Percentiles rank a stretch among this genome's conserved stretches.
Conservation (phyloP, 2,888 invertebrate genomes). For the Rhyacophila evoluta region DNA sequence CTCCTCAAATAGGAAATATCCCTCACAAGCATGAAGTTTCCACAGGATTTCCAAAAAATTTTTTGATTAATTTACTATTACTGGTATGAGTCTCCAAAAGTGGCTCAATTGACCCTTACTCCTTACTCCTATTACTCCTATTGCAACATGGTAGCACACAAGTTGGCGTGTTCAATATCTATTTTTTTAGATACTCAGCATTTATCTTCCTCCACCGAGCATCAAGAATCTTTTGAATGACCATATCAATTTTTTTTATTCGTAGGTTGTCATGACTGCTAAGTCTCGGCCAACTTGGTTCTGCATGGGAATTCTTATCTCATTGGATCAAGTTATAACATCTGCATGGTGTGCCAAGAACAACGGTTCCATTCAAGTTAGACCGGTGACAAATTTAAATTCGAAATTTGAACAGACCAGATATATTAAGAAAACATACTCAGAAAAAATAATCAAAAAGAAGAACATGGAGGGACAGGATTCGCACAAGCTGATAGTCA, state of each 20-base stretch:
- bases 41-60: too few relatives aligned
- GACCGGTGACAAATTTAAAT: not conserved
- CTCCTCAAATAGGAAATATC: too few relatives aligned
- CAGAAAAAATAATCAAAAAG: not conserved
- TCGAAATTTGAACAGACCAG: not conserved
- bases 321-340: conserved; percentile 23
- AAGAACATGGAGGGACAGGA: not conserved
- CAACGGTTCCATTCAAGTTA: not conserved
- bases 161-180: too few relatives aligned
- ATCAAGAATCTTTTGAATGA: too few relatives aligned
- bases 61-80: too few relatives aligned
- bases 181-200: too few relatives aligned
- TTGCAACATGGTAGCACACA: too few relatives aligned
- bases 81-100: too few relatives aligned
- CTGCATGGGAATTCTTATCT: conserved; percentile 19
- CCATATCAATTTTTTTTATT: not conserved
- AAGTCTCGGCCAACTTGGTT: not conserved
- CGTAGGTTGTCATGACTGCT: conserved; percentile 13
- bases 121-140: too few relatives aligned
- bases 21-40: too few relatives aligned
- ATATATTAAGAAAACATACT: not conserved
- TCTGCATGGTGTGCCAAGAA: not conserved
- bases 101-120: too few relatives aligned
- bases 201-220: too few relatives aligned
- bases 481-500: not conserved